Conservation (phyloP, 1,140 invertebrate genomes). For the Papilio xuthus region DNA sequence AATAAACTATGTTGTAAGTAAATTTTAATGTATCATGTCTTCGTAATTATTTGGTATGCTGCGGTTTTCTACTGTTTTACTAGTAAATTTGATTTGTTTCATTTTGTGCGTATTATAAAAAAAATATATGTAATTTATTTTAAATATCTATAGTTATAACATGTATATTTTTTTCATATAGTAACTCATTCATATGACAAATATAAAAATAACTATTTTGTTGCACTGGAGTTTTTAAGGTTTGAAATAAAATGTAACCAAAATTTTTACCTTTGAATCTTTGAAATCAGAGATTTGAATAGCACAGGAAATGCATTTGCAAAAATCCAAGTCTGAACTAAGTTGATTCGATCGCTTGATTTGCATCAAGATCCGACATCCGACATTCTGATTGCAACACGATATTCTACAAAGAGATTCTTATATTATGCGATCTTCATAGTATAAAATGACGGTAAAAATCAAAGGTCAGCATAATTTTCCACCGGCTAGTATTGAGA, state of each 20-base stretch:
- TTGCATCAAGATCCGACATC: conserved; percentile 14
- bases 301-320: not conserved
- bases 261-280: not conserved
- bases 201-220: not conserved
- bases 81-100: too few relatives aligned
- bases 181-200: too few relatives aligned
- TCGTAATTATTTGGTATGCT: not conserved
- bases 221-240: not conserved
- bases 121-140: too few relatives aligned
- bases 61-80: too few relatives aligned
- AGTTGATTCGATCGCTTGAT: conserved; percentile 20
- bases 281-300: not conserved
- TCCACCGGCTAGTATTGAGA: not conserved
- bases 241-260: not conserved
- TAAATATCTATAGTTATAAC: too few relatives aligned
- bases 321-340: not conserved
- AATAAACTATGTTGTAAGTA: not conserved
- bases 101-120: too few relatives aligned
- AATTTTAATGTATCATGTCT: not conserved
- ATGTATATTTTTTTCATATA: too few relatives aligned
- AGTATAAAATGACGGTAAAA: conserved; percentile 11
- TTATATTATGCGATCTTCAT: not conserved
- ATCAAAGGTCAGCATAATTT: conserved; percentile 7
- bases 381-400: conserved; percentile 19
- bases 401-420: conserved; percentile 2